A percentile compares a stretch with the other conserved stretches of the same genome.
Evolutionary conservation across 2,797 vertebrate genomes (phyloP).

Genomic region (Muscicapa striata): DNA sequence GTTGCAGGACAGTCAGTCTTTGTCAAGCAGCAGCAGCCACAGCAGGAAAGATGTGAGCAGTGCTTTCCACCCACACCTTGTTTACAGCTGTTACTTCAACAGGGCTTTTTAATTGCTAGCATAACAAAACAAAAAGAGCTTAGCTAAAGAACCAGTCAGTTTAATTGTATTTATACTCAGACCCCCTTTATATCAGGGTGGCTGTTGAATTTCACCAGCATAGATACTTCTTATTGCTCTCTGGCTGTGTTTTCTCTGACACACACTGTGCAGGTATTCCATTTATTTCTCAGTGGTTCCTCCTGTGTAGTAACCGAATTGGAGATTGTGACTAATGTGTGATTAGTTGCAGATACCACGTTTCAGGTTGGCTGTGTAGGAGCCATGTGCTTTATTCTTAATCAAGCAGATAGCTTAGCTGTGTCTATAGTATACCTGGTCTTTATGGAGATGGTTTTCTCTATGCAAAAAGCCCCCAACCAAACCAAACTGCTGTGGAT

Average conservation of each 20-base stretch:
- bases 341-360: not conserved
- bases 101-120: not conserved
- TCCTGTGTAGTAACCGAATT: not conserved
- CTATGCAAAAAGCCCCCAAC: fast-evolving
- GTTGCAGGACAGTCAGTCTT: not conserved
- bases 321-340: not conserved
- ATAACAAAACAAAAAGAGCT: not conserved
- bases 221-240: not conserved
- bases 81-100: slow-evolving; percentile 1
- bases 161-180: not conserved
- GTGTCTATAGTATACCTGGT: fast-evolving
- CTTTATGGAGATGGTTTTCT: not conserved
- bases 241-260: not conserved
- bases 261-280: not conserved
- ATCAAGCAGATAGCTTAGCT: not conserved
- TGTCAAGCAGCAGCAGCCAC: not conserved
- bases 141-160: not conserved
- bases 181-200: not conserved
- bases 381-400: not conserved
- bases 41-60: not conserved
- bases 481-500: not conserved
- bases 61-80: not conserved
- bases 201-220: not conserved
- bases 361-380: not conserved
- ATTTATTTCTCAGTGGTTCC: not conserved